Percentiles rank a stretch among this genome's conserved stretches.
These are phyloP conservation scores for Fratercula arctica DNA, from an alignment of 2,797 vertebrate genomes.

Conservation along the genomic window DNA sequence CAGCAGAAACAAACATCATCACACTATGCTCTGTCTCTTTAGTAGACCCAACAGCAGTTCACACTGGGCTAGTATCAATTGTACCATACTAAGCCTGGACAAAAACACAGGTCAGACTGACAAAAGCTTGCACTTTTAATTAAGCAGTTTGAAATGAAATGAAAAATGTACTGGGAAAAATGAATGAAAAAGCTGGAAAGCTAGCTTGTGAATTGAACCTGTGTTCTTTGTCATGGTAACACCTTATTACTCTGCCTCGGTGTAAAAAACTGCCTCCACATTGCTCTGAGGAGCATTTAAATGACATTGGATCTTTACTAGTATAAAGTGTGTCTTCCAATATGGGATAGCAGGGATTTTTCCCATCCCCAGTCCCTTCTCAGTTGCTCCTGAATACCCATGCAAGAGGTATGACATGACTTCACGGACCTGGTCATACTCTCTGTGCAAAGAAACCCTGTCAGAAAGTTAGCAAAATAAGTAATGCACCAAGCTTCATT, in stretches of 20 bases:
- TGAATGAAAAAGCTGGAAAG: background rate
- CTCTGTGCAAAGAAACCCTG: background rate
- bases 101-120: background rate
- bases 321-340: background rate
- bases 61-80: slow-evolving; percentile 12
- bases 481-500: background rate
- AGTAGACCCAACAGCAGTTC: slow-evolving; percentile 46
- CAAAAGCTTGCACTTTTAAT: background rate
- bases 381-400: background rate
- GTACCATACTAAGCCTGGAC: background rate
- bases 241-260: background rate
- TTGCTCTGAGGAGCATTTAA: background rate
- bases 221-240: background rate
- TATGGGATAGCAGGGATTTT: background rate
- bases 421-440: background rate
- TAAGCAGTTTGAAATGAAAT: background rate
- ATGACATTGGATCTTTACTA: background rate
- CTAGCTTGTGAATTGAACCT: background rate
- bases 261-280: background rate
- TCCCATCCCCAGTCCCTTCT: background rate
- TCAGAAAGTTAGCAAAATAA: background rate
- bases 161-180: background rate
- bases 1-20: slow-evolving; percentile 56
- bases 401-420: background rate
- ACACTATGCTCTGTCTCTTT: background rate